These are phyloP conservation scores for Anas georgica DNA, from an alignment of 2,797 vertebrate species.

Conservation along the genomic window DNA sequence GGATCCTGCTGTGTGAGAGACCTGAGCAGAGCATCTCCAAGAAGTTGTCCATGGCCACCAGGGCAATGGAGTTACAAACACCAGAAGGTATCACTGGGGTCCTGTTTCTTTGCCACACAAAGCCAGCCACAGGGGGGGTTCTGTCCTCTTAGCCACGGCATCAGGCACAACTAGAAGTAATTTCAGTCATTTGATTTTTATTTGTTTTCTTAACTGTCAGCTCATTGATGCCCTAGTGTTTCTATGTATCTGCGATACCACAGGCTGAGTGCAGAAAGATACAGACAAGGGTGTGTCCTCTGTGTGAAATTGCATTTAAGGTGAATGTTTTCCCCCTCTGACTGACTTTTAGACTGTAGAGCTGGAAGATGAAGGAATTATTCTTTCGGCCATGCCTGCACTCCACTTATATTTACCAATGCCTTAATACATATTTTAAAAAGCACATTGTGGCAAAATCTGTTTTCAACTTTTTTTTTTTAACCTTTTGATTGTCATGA, in stretches of 20 bases:
- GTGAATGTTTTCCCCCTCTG: background rate
- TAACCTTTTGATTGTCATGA: background rate
- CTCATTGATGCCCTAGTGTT: background rate
- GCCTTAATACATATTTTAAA: background rate
- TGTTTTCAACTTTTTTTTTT: background rate
- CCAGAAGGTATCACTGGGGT: background rate
- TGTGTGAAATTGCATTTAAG: background rate
- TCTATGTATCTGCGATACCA: background rate
- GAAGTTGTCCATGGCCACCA: background rate
- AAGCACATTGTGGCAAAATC: background rate
- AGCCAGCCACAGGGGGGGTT: background rate
- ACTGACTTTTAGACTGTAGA: background rate
- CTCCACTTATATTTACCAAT: background rate
- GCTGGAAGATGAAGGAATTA: background rate
- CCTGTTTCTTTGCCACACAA: background rate
- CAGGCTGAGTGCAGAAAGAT: background rate
- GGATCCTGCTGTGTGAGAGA: background rate
- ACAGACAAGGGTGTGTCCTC: background rate
- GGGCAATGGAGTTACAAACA: background rate
- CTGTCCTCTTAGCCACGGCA: background rate
- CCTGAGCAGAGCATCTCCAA: background rate
- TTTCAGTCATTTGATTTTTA: background rate
- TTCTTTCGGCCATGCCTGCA: background rate
- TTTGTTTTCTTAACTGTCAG: background rate
- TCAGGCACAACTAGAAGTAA: background rate